Conservation (phyloP, 2,113 vertebrate species). For the Sterrhoptilus dennistouni region DNA sequence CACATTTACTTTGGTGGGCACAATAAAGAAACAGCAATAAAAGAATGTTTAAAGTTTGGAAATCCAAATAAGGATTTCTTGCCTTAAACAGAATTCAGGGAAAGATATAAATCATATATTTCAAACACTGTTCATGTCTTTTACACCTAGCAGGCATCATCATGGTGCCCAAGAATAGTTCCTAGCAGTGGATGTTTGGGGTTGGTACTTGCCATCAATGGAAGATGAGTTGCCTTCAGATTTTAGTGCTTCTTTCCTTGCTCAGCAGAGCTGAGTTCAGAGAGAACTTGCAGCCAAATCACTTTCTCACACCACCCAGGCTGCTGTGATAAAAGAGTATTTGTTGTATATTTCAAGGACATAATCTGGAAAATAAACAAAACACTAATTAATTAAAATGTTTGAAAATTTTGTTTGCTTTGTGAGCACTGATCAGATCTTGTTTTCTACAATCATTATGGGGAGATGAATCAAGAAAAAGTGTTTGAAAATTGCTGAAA, state of each 20-base stretch:
- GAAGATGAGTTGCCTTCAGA: constrained; percentile 5
- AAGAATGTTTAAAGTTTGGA: background rate
- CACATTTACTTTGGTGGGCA: background rate
- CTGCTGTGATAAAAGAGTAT: constrained; percentile 55
- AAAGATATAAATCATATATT: background rate
- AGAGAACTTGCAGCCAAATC: background rate
- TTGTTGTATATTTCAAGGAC: constrained; percentile 42
- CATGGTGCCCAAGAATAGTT: background rate
- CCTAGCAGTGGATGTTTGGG: background rate
- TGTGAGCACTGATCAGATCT: background rate
- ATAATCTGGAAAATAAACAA: constrained; percentile 33
- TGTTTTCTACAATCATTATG: constrained; percentile 10
- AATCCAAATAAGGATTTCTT: background rate
- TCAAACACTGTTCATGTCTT: background rate
- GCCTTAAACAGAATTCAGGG: background rate
- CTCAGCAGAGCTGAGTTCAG: constrained; percentile 23
- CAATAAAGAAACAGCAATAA: background rate
- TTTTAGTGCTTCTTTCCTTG: background rate
- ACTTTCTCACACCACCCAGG: constrained; percentile 25
- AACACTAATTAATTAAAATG: constrained; percentile 49
- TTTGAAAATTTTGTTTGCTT: constrained; percentile 49
- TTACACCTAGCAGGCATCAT: background rate
- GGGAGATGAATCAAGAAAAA: constrained; percentile 31
- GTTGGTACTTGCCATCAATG: background rate
- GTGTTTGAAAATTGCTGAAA: constrained; percentile 31